These are phyloP conservation scores for Schizotus pectinicornis DNA, from an alignment of 2,888 invertebrate genomes.

Conservation along the genomic window DNA sequence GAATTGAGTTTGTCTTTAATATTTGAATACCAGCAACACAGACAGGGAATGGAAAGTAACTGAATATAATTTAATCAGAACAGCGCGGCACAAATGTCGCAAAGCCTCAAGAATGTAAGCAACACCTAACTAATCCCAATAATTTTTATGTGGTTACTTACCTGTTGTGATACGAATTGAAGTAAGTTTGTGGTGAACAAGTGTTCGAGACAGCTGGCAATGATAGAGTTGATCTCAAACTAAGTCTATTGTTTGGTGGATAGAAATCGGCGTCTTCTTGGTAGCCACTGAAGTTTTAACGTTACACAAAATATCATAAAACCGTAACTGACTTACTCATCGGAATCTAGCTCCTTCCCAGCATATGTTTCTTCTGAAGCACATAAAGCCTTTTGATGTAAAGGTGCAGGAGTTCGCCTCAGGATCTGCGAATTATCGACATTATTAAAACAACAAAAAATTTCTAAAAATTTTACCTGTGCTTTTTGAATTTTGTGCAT, in stretches of 20 bases:
- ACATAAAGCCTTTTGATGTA: constrained; percentile 41
- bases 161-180: constrained; percentile 37
- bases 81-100: too few species aligned
- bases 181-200: constrained; percentile 34
- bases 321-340: constrained; percentile 52
- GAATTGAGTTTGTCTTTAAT: too few species aligned
- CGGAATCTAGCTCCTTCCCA: constrained; percentile 59
- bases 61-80: too few species aligned
- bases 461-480: background rate
- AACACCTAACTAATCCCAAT: too few species aligned
- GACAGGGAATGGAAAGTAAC: too few species aligned
- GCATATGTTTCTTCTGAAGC: constrained; percentile 62
- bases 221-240: constrained; percentile 57
- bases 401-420: constrained; percentile 56
- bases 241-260: constrained; percentile 47
- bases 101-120: too few species aligned
- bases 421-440: constrained; percentile 33
- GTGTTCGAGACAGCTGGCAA: constrained; percentile 54
- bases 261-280: constrained; percentile 65
- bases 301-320: constrained; percentile 16
- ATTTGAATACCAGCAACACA: too few species aligned
- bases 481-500: constrained; percentile 7
- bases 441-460: background rate
- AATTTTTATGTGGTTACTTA: constrained; percentile 11
- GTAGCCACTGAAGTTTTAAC: constrained; percentile 57